These are phyloP conservation scores for Gisinianus flammeolus DNA, from an alignment of 2,888 invertebrate genomes.

Conservation along the genomic window DNA sequence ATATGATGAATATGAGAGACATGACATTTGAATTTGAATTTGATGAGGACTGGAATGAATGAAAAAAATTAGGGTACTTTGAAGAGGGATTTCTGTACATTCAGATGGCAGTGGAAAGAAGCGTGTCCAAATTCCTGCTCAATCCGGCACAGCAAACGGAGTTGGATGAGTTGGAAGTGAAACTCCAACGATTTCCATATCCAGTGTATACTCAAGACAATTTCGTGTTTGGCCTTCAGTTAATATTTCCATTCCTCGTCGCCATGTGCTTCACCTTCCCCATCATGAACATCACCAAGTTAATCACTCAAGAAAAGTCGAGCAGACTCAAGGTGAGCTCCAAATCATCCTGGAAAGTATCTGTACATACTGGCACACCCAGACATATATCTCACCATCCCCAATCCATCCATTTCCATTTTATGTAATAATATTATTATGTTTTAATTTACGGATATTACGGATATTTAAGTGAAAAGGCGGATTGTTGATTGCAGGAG, in stretches of 20 bases:
- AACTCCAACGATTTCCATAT: not conserved
- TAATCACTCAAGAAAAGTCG: not conserved
- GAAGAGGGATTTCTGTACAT: not conserved
- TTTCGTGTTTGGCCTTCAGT: not conserved
- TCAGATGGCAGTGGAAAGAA: not conserved
- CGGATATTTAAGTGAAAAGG: no score
- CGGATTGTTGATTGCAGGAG: no score
- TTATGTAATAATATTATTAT: no score
- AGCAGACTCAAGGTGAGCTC: not conserved
- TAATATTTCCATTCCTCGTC: not conserved
- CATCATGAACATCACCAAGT: not conserved
- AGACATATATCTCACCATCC: no score
- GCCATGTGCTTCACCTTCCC: not conserved
- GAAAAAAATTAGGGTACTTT: no score
- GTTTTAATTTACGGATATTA: no score
- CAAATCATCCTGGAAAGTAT: no score
- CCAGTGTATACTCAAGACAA: not conserved
- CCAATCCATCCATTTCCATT: no score
- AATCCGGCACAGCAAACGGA: not conserved
- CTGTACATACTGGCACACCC: no score
- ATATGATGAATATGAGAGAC: no score
- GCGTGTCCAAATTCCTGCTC: not conserved
- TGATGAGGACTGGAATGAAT: no score
- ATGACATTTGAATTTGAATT: no score
- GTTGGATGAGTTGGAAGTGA: not conserved